Percentiles rank a stretch among this genome's conserved stretches.
Conservation (phyloP, 1,140 invertebrate genomes). For the Anthonomus grandis region DNA sequence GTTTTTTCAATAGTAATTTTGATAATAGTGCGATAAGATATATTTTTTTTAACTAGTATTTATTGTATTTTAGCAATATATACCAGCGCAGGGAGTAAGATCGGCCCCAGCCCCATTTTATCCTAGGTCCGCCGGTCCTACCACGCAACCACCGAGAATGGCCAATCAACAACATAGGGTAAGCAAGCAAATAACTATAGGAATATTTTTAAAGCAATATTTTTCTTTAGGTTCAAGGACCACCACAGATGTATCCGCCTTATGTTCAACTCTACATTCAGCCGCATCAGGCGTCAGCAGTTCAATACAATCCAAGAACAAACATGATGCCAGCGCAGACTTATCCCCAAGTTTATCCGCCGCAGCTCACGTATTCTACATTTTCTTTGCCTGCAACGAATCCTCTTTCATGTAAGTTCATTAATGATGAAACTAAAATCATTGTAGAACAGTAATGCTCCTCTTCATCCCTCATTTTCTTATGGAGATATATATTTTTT, state of each 20-base stretch:
- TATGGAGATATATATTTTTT: no score
- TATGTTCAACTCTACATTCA: slow-evolving; percentile 9
- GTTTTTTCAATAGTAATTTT: no score
- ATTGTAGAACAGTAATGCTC: no score
- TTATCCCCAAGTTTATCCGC: not conserved
- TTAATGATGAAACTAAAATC: no score
- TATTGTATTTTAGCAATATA: slow-evolving; percentile 19
- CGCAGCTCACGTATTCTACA: not conserved
- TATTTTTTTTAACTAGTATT: not conserved
- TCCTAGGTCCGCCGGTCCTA: slow-evolving; percentile 25
- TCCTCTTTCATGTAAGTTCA: slow-evolving; percentile 19
- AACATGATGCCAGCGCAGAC: not conserved
- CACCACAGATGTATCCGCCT: slow-evolving; percentile 10
- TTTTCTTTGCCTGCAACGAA: not conserved
- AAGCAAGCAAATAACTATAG: slow-evolving; percentile 20
- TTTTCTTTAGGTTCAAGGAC: slow-evolving; percentile 18
- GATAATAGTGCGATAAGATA: no score
- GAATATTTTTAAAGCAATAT: no score
- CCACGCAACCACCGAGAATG: slow-evolving; percentile 41
- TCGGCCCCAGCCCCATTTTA: not conserved
- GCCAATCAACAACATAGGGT: slow-evolving; percentile 38
- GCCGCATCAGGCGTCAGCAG: not conserved
- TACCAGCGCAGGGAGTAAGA: slow-evolving; percentile 2
- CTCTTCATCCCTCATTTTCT: no score
- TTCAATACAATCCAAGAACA: not conserved